Evolutionary conservation across 2,888 invertebrate species (phyloP), one percentile per base, ranked within the genome.

Genomic region (Leucophenga maculata): DNA sequence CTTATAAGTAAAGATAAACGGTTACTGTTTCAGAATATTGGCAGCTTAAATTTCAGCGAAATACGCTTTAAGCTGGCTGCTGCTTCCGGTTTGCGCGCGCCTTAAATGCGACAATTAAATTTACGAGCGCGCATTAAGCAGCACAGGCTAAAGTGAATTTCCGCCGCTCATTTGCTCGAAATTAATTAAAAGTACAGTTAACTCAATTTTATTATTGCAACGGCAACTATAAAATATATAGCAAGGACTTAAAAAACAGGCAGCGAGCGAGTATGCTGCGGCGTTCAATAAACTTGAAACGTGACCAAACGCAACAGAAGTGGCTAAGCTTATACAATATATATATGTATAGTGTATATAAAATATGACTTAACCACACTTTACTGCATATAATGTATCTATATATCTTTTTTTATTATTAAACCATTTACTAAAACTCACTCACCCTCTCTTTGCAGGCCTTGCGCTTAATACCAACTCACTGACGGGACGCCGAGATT

Each of bases 401-500:
- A 22, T 64, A 8, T 39, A 64, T 64, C 1, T 60, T 39, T 8
- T 39, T 60, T 39, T 39, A 16, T 39, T 39, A 13, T 22, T 44
- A 64, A 46, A 20, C 11, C 39, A 44, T 14, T 18, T 22, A 48
- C 22, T 57, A 57, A 62, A 39, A 32, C n/a, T n/a, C n/a, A n/a
- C n/a, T n/a, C n/a, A 64, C 44, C 55, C 55, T 48, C 69, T 4
- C 13, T 65, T 74, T 31, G 0, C 87, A 91, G 92, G 92, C 84
- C 89, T 93, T 77, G 92, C 92, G 72, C 89, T 92, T 82, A 92
- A 90, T 87, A 92, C 92, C 77, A 90, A 90, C 76, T 92, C 93
- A 69, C 91, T 92, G 80, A 91, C 91, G 73, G 93, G 93, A 70
- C 91, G 94, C 78, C 91, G 94, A 74, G 95, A 95, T 88, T 94